Base-by-base conservation (phyloP, 2,113 vertebrate genomes). In the Cyprinodon variegatus region DNA sequence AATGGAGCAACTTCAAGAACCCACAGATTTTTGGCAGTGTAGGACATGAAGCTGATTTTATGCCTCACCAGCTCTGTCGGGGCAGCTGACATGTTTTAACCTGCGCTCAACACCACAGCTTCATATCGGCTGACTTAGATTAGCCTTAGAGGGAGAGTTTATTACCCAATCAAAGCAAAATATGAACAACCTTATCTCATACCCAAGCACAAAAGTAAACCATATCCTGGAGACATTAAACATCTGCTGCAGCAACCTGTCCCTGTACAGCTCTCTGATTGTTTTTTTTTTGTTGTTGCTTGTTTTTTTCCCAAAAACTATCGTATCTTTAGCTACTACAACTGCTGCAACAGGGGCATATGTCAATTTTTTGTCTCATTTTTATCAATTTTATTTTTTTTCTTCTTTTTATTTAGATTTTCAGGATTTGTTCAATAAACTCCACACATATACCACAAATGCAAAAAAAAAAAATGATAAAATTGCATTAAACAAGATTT, bases 1-100 rank as follows among this genome's bases (percentile, higher is more conserved):
- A 37, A 68, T 5, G 62, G 59, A 68, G 45, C 61, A 60, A 8
- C 36, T 46, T 70, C 41, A 2, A 53, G 22, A 68, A 66, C 60
- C 43, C 17, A 7, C 3, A 63, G 72, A 76, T 79, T 79, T 73
- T 77, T 68, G 41, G 60, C 57, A 53, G 41, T 76, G 43, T 68
- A 37, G 78, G 76, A 82, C 40, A 71, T 61, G 59, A 62, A 38
- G 68, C 70, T 53, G 40, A 68, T 82, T 86, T 79, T 83, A 85
- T 82, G 48, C 68, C 41, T 64, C 68, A 38, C n/a, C 67, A 5
- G 12, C 57, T 83, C 76, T 79, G 81, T 87, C 82, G 65, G 75
- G 68, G 74, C 74, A 68, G 86, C 82, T 60, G 79, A 77, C 89
- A 39, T 79, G 91, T 83, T 75, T 74, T 48, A 80, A 86, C 91